A percentile compares a stretch with the other conserved stretches of the same genome.
These are phyloP conservation scores for Mellilla xanthometata DNA, from an alignment of 2,888 invertebrate species.

Conservation along the genomic window DNA sequence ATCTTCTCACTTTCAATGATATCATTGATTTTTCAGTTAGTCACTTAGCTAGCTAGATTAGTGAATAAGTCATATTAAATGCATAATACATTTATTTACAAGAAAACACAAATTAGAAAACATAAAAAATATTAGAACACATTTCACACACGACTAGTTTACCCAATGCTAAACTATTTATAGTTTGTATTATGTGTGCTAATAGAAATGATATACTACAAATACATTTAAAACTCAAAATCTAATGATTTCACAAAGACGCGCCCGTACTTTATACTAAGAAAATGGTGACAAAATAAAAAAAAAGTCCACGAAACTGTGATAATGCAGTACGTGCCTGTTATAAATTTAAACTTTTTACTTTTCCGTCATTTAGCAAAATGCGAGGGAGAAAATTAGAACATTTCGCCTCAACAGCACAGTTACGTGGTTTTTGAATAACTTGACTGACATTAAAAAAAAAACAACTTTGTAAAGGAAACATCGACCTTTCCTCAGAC, in stretches of 20 bases:
- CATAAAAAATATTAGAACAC: too few relatives aligned
- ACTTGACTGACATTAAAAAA: slow-evolving; percentile 46
- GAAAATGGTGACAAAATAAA: slow-evolving; percentile 40
- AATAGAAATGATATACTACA: too few relatives aligned
- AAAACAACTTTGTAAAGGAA: slow-evolving; percentile 33
- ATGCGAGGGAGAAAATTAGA: slow-evolving; percentile 54
- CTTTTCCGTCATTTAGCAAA: slow-evolving; percentile 58
- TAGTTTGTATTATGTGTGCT: too few relatives aligned
- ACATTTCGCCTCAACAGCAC: slow-evolving; percentile 54
- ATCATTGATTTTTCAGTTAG: too few relatives aligned
- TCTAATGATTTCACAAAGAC: slow-evolving; percentile 23
- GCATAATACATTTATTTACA: too few relatives aligned
- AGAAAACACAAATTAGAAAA: too few relatives aligned
- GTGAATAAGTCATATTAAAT: too few relatives aligned
- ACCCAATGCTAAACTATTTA: too few relatives aligned
- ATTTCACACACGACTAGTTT: too few relatives aligned
- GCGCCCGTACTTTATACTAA: slow-evolving; percentile 23
- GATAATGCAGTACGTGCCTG: slow-evolving; percentile 61
- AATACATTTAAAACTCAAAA: too few relatives aligned
- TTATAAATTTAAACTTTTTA: slow-evolving; percentile 58
- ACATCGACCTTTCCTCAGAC: slow-evolving; percentile 26
- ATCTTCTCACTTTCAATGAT: too few relatives aligned
- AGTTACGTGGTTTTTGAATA: slow-evolving; percentile 54
- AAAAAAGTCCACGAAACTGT: slow-evolving; percentile 58
- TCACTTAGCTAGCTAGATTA: too few relatives aligned